Percentiles rank a stretch among this genome's conserved stretches.
phyloP scores from a whole-genome alignment of 2,113 vertebrate species.

The Cisticola juncidis region DNA sequence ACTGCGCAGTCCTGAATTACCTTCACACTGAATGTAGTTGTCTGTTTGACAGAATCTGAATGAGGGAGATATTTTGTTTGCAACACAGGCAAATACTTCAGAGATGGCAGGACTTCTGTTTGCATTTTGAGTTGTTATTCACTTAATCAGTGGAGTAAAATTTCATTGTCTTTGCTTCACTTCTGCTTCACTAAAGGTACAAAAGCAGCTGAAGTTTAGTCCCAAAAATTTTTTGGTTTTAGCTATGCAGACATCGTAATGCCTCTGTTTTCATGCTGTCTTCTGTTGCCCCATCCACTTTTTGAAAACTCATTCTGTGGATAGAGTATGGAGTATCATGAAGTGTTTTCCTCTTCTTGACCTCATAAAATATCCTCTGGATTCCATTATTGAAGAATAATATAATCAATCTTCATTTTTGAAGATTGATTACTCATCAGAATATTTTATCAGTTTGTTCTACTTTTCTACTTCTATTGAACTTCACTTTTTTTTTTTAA shows the following conservation, averaged over 20 bases:
- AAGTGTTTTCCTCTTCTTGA: background rate
- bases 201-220: background rate
- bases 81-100: background rate
- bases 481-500: background rate
- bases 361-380: background rate
- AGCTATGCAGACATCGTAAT: background rate
- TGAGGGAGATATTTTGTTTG: background rate
- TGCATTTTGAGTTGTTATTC: background rate
- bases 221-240: background rate
- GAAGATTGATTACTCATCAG: background rate
- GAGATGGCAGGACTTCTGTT: background rate
- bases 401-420: background rate
- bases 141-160: background rate
- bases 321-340: background rate
- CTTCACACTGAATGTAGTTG: background rate
- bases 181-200: background rate
- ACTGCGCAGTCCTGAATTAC: background rate
- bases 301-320: background rate
- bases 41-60: background rate
- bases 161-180: background rate
- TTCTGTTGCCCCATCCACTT: background rate
- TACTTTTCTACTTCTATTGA: background rate
- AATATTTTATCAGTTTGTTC: background rate
- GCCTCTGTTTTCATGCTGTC: background rate
- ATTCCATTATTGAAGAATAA: background rate